Conservation (phyloP, 2,113 vertebrate genomes). For the Caretta caretta region DNA sequence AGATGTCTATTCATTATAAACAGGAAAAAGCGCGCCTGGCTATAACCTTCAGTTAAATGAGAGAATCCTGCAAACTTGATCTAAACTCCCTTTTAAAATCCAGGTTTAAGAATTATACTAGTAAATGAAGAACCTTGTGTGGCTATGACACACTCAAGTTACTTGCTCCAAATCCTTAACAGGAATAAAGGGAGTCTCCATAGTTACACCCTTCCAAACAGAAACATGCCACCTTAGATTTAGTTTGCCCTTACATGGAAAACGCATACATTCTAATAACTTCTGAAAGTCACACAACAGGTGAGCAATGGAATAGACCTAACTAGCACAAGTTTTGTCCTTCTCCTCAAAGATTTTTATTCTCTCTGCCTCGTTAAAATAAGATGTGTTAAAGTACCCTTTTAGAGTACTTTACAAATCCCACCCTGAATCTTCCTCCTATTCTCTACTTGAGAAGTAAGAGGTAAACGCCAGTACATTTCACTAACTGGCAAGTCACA, state of each 20-base stretch:
- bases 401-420: neutral
- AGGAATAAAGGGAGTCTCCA: neutral
- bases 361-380: neutral
- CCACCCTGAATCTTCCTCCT: neutral
- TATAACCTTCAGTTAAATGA: rapidly evolving
- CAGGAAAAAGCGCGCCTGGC: rapidly evolving
- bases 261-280: too few relatives aligned
- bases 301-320: rapidly evolving
- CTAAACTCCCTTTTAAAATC: neutral
- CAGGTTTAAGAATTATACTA: rapidly evolving
- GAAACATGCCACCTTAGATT: rapidly evolving
- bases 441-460: neutral
- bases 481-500: neutral
- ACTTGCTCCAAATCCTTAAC: rapidly evolving
- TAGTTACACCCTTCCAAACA: neutral
- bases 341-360: neutral
- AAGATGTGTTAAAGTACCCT: rapidly evolving
- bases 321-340: rapidly evolving
- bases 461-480: neutral
- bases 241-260: rapidly evolving
- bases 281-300: neutral
- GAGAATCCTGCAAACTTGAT: rapidly evolving
- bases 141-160: neutral
- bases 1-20: rapidly evolving
- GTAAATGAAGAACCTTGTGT: neutral